Percentiles rank a stretch among this genome's conserved stretches.
phyloP scores from a whole-genome alignment of 2,888 invertebrate species.

The Drosophila mercatorum region DNA sequence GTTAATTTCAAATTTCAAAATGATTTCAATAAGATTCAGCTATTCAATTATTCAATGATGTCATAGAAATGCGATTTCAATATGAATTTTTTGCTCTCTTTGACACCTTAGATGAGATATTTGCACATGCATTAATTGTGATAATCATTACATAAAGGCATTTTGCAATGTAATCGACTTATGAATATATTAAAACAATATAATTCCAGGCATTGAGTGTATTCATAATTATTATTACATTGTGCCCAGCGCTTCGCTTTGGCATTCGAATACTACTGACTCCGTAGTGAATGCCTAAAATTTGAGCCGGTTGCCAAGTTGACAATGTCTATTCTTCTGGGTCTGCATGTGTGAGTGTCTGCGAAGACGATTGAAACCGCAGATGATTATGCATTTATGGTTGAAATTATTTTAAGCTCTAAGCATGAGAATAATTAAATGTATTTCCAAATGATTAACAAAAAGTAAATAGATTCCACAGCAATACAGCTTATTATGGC shows the following conservation, averaged over 20 bases:
- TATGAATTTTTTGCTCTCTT: slow-evolving; percentile 39
- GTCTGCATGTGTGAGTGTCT: not conserved
- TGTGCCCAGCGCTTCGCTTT: not conserved
- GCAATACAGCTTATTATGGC: not conserved
- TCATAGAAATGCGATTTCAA: slow-evolving; percentile 6
- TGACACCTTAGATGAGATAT: slow-evolving; percentile 20
- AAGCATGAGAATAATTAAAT: not conserved
- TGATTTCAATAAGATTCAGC: not conserved
- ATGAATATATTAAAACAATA: slow-evolving; percentile 8
- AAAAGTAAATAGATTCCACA: not conserved
- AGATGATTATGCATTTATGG: not conserved
- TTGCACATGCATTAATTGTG: not conserved
- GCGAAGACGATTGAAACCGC: not conserved
- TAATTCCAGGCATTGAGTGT: not conserved
- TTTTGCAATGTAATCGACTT: slow-evolving; percentile 30
- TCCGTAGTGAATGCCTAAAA: not conserved
- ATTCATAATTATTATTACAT: slow-evolving; percentile 17
- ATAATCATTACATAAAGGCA: slow-evolving; percentile 16
- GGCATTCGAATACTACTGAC: slow-evolving; percentile 21
- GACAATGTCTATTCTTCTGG: not conserved
- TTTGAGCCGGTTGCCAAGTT: not conserved
- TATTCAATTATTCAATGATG: not conserved
- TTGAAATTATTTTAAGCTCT: not conserved
- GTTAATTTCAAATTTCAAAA: not conserved
- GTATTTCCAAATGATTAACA: not conserved